A percentile compares a stretch with the other conserved stretches of the same genome.
These are phyloP conservation scores for Brachionus sp. DNA, from an alignment of 1,140 invertebrate genomes.

Conservation along the genomic window DNA sequence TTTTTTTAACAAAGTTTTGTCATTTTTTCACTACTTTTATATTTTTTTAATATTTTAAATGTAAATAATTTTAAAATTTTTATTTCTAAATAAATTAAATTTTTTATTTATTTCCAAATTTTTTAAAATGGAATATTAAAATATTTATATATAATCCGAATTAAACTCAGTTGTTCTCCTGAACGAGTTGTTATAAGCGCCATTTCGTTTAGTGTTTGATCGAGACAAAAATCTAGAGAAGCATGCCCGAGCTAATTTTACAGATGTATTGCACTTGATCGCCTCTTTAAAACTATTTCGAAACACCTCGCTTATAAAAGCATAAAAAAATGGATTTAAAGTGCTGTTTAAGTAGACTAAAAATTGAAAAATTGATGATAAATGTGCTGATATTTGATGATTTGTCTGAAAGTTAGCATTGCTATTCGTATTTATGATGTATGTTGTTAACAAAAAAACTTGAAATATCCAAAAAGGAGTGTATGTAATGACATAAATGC, in stretches of 20 bases:
- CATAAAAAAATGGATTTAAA: constrained; percentile 56
- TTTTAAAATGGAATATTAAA: not conserved
- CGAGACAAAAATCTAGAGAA: not conserved
- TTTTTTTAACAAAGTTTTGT: too few relatives aligned
- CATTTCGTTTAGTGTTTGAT: not conserved
- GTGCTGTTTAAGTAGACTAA: constrained; percentile 53
- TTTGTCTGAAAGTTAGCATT: not conserved
- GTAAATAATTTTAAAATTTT: too few relatives aligned
- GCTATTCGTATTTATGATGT: not conserved
- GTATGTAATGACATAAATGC: constrained; percentile 13
- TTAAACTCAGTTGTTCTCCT: not conserved
- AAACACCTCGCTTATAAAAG: constrained; percentile 53
- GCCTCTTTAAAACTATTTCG: constrained; percentile 50
- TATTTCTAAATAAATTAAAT: not conserved
- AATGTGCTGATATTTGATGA: constrained; percentile 33
- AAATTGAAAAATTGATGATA: constrained; percentile 11
- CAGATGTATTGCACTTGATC: not conserved
- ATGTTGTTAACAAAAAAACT: constrained; percentile 6
- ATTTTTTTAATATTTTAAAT: too few relatives aligned
- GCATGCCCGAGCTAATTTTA: not conserved
- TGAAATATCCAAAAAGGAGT: constrained; percentile 44
- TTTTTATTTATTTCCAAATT: not conserved
- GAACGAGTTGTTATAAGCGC: not conserved
- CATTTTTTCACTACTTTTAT: too few relatives aligned
- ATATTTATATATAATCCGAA: constrained; percentile 1